Base-by-base conservation (phyloP, 1,140 invertebrate species). In the Drosophila neocordata region DNA sequence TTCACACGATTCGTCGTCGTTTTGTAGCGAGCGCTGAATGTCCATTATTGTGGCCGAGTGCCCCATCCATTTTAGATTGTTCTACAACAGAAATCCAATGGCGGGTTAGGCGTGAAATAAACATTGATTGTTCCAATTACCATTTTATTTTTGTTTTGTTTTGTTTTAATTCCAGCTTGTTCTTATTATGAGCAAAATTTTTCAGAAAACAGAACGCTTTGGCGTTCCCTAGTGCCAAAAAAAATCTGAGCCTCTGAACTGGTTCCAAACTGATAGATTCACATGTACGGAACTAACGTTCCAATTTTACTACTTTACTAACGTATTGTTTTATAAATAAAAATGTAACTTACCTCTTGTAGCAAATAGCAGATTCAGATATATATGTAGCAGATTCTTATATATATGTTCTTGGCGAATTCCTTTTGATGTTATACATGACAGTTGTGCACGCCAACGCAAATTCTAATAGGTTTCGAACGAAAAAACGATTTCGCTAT, bases 21-120 rank as follows among this genome's bases (percentile, higher is more conserved):
- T 72, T 2, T 79, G 83, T n/a, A 91, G 62, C 27, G 72, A 65
- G 13, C 82, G 80, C 55, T 91, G 88, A 38, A 91, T 90, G 56
- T 91, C 90, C 70, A 91, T 84, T 58, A 91, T 88, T 20, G 90
- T 91, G 66, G 79, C 79, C 60, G 88, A 75, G 64, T 91, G 90
- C n/a, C 88, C 90, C 90, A 91, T 91, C 90, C 90, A 91, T 73
- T 91, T 91, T 5, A 91, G 68, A 56, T 91, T 76, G 80, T 91
- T 91, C 90, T 88, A 73, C 8, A 55, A 34, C 1, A 31, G 18
- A 13, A 22, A 51, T 11, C 5, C 18, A 13, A 1, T 51, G 8
- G 7, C 5, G n/a, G 13, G 7, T 34, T 4, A 0, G 31, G 52
- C 13, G n/a, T 11, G 9, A 13, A 55, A 37, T 38, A 35, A n/a